Evolutionary conservation across 2,797 vertebrate genomes (phyloP).

Genomic region (Scleropages formosus): DNA sequence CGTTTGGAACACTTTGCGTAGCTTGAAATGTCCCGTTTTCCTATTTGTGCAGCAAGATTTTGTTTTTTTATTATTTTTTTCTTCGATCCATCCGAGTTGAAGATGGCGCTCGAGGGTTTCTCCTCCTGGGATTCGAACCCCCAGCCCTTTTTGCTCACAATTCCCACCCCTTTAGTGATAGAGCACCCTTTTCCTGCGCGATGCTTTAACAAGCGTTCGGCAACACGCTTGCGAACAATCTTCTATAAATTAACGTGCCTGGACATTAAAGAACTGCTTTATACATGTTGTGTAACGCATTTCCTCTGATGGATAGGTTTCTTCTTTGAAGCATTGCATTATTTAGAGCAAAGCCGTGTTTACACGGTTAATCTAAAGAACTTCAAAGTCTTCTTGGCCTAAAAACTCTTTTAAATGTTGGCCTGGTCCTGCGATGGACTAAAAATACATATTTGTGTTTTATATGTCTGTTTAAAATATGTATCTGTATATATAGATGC

Average conservation of each 20-base stretch:
- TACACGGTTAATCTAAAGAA: neutral
- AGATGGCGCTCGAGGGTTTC: no score
- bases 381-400: neutral
- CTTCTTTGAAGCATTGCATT: neutral
- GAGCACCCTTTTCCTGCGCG: neutral
- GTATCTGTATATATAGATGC: no score
- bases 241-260: neutral
- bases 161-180: neutral
- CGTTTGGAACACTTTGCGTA: no score
- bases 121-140: neutral
- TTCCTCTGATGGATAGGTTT: conserved; percentile 1
- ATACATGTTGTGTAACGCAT: neutral
- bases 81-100: no score
- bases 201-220: no score
- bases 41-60: no score
- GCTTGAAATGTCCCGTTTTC: no score
- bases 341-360: conserved; percentile 13
- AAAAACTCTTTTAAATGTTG: neutral
- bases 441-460: no score
- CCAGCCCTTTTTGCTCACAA: neutral
- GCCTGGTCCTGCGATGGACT: no score
- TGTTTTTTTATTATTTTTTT: no score
- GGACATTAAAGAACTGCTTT: no score
- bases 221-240: neutral
- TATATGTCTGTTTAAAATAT: no score